Conservation (phyloP, 2,797 vertebrate species). For the Channa striata region DNA sequence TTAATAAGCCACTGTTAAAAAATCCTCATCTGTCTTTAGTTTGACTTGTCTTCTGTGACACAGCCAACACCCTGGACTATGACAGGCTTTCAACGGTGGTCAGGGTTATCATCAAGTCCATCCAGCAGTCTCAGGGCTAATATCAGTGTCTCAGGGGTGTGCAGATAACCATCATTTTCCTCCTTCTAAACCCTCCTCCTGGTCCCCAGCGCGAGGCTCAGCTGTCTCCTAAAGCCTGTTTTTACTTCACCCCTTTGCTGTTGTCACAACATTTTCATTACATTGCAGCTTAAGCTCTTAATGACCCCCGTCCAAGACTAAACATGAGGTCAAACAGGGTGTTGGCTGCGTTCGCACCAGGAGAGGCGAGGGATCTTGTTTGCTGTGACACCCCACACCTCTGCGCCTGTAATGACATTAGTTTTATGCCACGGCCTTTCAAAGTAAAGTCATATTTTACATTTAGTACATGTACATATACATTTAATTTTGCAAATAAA, state of each 20-base stretch:
- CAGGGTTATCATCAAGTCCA: constrained; percentile 78
- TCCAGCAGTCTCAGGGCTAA: constrained; percentile 73
- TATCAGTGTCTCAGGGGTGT: constrained; percentile 79
- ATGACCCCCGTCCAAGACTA: constrained; percentile 74
- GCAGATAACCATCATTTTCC: constrained; percentile 80
- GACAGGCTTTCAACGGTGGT: constrained; percentile 55
- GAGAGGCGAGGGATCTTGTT: constrained; percentile 33
- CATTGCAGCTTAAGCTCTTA: constrained; percentile 76
- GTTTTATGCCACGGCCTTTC: background rate
- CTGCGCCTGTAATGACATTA: constrained; percentile 16
- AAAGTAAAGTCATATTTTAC: no score
- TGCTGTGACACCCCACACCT: constrained; percentile 16
- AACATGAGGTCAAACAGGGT: constrained; percentile 78
- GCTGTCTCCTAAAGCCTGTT: constrained; percentile 77
- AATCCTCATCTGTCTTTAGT: background rate
- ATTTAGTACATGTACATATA: no score
- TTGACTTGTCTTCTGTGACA: constrained; percentile 29
- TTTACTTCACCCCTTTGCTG: constrained; percentile 73
- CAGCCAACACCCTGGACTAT: constrained; percentile 46
- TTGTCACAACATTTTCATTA: constrained; percentile 84
- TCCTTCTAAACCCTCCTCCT: constrained; percentile 58
- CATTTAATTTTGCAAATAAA: constrained; percentile 7
- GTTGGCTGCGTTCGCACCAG: constrained; percentile 57
- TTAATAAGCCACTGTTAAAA: constrained; percentile 6
- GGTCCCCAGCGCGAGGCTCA: constrained; percentile 69